These are phyloP conservation scores for Cochlearius cochlearius DNA, from an alignment of 2,113 vertebrate species.

Conservation along the genomic window DNA sequence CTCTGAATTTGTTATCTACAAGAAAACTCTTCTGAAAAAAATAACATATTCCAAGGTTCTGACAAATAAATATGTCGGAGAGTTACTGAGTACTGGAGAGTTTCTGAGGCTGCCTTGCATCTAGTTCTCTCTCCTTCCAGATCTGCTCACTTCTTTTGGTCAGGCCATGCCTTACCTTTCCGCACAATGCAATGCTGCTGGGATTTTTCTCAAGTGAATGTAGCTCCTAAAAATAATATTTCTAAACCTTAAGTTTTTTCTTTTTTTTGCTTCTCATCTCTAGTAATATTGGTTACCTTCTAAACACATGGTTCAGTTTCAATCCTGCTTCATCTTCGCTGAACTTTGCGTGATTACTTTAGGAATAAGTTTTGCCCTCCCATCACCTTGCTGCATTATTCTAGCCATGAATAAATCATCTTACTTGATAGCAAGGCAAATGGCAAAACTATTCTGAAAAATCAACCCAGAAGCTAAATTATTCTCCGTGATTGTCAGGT, in stretches of 20 bases:
- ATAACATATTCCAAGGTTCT: background rate
- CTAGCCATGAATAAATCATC: background rate
- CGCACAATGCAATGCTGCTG: rapidly evolving
- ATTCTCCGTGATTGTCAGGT: slow-evolving; percentile 23
- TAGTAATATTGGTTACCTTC: background rate
- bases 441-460: slow-evolving; percentile 68
- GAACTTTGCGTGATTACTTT: background rate
- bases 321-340: rapidly evolving
- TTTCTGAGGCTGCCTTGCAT: background rate
- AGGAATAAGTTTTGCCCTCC: background rate
- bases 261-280: background rate
- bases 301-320: background rate
- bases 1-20: background rate
- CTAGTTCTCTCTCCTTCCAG: background rate
- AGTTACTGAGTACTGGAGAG: background rate
- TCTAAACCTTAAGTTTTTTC: background rate
- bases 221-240: background rate
- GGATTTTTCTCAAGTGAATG: background rate
- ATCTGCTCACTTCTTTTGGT: background rate
- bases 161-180: background rate
- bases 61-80: background rate
- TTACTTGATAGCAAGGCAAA: slow-evolving; percentile 72
- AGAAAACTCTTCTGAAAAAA: background rate
- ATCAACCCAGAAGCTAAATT: slow-evolving; percentile 63
- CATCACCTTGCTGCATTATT: background rate